These are phyloP conservation scores for Cossypha niveicapilla DNA, from an alignment of 2,797 vertebrate species.

Conservation along the genomic window DNA sequence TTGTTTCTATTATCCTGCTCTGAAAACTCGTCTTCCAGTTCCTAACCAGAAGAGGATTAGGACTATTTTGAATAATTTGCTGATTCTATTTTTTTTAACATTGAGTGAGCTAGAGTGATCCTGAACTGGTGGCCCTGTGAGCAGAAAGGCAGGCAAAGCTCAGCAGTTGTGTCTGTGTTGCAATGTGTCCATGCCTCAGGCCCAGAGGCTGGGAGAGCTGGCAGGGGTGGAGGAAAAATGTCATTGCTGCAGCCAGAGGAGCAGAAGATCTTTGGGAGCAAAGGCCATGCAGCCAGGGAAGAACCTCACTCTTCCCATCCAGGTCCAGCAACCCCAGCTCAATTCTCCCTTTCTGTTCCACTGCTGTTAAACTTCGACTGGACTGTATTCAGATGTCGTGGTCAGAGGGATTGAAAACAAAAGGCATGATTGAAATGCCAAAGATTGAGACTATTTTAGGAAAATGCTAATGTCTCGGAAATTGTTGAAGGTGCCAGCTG, in stretches of 20 bases:
- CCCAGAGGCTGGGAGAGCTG: not conserved
- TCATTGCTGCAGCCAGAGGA: not conserved
- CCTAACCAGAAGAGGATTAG: not conserved
- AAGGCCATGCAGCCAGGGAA: not conserved
- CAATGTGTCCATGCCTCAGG: rapidly evolving
- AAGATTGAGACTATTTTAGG: not conserved
- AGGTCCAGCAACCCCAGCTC: not conserved
- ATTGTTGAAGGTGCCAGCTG: not conserved
- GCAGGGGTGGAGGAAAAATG: not conserved
- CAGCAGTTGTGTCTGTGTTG: not conserved
- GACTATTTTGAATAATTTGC: not conserved
- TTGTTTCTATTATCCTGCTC: not conserved
- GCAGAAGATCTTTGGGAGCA: not conserved
- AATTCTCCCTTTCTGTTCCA: not conserved
- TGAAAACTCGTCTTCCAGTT: not conserved
- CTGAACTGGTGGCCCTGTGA: not conserved
- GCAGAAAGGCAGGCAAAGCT: not conserved
- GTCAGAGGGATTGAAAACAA: not conserved
- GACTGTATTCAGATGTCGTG: not conserved
- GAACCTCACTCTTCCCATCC: rapidly evolving
- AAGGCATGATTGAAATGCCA: not conserved
- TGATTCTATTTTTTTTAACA: rapidly evolving
- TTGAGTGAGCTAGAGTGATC: not conserved
- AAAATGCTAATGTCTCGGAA: not conserved
- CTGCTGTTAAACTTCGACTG: rapidly evolving